These are phyloP conservation scores for Leptinotarsa defecta DNA, from an alignment of 1,140 invertebrate genomes.

Conservation along the genomic window DNA sequence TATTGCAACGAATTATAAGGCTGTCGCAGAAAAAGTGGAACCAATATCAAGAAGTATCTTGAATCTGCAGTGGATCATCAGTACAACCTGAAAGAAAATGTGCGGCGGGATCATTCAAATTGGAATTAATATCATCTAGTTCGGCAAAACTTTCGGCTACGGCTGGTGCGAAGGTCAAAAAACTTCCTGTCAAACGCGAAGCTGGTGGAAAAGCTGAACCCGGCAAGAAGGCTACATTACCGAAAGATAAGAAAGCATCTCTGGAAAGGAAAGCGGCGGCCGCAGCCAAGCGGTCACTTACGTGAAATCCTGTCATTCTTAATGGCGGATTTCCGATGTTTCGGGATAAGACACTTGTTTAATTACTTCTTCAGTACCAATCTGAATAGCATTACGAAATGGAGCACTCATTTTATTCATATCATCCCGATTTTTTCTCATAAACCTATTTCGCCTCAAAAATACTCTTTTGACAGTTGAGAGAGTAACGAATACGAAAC, in stretches of 20 bases:
- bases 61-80: conserved; percentile 62
- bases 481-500: too few species aligned
- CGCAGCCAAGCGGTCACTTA: conserved; percentile 1
- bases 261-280: conserved; percentile 26
- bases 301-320: too few species aligned
- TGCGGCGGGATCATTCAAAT: conserved; percentile 66
- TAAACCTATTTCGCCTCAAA: too few species aligned
- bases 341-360: too few species aligned
- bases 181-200: background rate
- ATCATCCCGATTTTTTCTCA: too few species aligned
- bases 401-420: too few species aligned
- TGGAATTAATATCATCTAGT: conserved; percentile 42
- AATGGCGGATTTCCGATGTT: too few species aligned
- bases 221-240: conserved; percentile 9
- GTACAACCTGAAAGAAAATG: conserved; percentile 68
- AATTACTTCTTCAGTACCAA: too few species aligned
- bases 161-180: background rate
- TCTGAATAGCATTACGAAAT: too few species aligned
- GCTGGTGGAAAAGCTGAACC: background rate
- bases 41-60: conserved; percentile 66
- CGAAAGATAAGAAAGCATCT: conserved; percentile 29
- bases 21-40: conserved; percentile 52
- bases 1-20: conserved; percentile 38
- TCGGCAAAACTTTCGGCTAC: conserved; percentile 3
- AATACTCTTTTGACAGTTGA: too few species aligned